These are phyloP conservation scores for Drosophila pseudoobscura DNA, from an alignment of 1,140 invertebrate genomes.

Conservation along the genomic window DNA sequence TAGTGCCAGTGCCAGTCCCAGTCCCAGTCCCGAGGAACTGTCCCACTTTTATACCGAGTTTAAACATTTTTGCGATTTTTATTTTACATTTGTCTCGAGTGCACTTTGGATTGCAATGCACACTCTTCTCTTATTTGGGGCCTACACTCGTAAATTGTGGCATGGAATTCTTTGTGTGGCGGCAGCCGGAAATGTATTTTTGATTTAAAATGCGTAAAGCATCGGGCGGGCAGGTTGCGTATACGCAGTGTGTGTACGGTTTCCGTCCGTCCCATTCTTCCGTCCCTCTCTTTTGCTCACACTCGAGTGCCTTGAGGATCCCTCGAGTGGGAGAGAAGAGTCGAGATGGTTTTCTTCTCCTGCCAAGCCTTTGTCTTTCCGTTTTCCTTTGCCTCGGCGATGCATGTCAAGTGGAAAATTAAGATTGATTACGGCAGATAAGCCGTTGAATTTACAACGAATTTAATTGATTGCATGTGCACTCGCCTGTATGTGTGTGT, in stretches of 20 bases:
- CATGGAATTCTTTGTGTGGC: constrained; percentile 43
- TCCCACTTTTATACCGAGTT: constrained; percentile 6
- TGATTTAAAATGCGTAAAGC: constrained; percentile 80
- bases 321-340: constrained; percentile 21
- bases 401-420: constrained; percentile 81
- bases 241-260: constrained; percentile 42
- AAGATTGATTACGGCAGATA: constrained; percentile 80
- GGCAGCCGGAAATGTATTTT: constrained; percentile 77
- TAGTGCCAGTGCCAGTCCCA: background rate
- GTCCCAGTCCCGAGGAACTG: background rate
- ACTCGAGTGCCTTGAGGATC: background rate
- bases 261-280: constrained; percentile 2
- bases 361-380: constrained; percentile 25
- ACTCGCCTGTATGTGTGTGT: constrained; percentile 40
- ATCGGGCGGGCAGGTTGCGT: constrained; percentile 46
- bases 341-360: constrained; percentile 15
- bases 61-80: constrained; percentile 16
- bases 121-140: constrained; percentile 29
- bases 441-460: constrained; percentile 80
- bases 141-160: constrained; percentile 63
- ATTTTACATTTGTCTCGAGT: constrained; percentile 42
- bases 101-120: constrained; percentile 39
- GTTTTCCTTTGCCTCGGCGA: constrained; percentile 43
- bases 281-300: constrained; percentile 10
- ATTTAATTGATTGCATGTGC: constrained; percentile 81